Base-by-base conservation (phyloP, 1,140 invertebrate genomes). In the Myzus persicae region DNA sequence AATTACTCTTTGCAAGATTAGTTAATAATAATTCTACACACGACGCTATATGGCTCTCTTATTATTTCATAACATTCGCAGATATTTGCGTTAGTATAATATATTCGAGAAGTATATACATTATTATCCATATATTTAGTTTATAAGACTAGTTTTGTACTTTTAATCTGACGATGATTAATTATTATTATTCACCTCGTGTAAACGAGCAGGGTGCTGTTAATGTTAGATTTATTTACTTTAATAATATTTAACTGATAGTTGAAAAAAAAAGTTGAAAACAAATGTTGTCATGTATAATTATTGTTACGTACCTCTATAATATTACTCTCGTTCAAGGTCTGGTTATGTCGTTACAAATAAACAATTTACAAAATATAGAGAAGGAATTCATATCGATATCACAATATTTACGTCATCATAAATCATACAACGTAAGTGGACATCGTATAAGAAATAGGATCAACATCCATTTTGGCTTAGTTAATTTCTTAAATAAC, bases 231-330 rank as follows among this genome's bases (percentile, higher is more conserved):
- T 81, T 81, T 81, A 36, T 81, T 81, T 81, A 18, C 67, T 81
- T 81, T 81, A 81, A 81, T 81, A n/a, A n/a, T n/a, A n/a, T n/a
- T 81, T n/a, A 81, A 26, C n/a, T 6, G n/a, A 81, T 20, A n/a
- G 67, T n/a, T 36, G n/a, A 54, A 26, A 54, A 31, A n/a, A 31
- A 11, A 59, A 76, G 31, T 76, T 36, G 14, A 81, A 81, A 18
- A 81, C 67, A 81, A 81, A 81, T 81, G 67, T 31, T 76, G 31
- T 81, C n/a, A 36, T 81, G 31, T n/a, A 81, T 81, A 81, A 81
- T 81, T 81, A n/a, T n/a, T n/a, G 18, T n/a, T 81, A 76, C n/a
- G 31, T 81, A 81, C 18, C 54, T 59, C 54, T 59, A 31, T 31
- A 59, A 36, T 81, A 36, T 36, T 81, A 36, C 67, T 81, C 67